Evolutionary conservation across 2,888 invertebrate genomes (phyloP).

Genomic region (Torymus auratus): DNA sequence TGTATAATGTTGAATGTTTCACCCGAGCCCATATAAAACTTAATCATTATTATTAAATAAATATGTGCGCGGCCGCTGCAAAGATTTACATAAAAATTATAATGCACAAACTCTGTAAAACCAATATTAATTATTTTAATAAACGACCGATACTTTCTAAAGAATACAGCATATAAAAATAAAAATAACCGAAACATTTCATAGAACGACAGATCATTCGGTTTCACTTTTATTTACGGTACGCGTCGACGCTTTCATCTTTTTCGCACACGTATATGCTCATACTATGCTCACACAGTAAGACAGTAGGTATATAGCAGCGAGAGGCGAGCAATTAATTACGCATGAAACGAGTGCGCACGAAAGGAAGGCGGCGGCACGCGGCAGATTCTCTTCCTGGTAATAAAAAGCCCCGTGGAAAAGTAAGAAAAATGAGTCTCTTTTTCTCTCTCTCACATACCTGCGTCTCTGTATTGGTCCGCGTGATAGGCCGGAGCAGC

Average conservation of each 20-base stretch:
- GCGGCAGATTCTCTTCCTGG: too few relatives aligned
- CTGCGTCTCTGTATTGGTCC: not conserved
- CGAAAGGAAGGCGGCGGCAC: constrained; percentile 11
- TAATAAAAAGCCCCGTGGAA: not conserved
- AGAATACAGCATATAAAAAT: too few relatives aligned
- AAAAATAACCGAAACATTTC: too few relatives aligned
- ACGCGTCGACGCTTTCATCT: constrained; percentile 15
- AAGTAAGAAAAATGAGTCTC: not conserved
- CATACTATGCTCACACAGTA: not conserved
- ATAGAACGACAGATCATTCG: constrained; percentile 9
- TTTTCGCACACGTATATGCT: not conserved
- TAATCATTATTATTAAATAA: too few relatives aligned
- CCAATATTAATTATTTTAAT: too few relatives aligned
- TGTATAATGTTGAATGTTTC: too few relatives aligned
- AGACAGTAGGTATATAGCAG: not conserved
- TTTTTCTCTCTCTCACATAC: not conserved
- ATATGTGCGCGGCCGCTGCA: too few relatives aligned
- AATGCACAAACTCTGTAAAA: too few relatives aligned
- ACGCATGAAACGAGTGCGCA: constrained; percentile 10
- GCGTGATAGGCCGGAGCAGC: constrained; percentile 23
- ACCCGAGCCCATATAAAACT: too few relatives aligned
- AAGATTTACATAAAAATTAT: too few relatives aligned
- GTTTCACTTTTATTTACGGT: constrained; percentile 45
- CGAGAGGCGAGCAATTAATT: constrained; percentile 30
- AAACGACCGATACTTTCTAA: too few relatives aligned